Conservation (phyloP, 2,113 vertebrate genomes). For the Empidonax alnorum region DNA sequence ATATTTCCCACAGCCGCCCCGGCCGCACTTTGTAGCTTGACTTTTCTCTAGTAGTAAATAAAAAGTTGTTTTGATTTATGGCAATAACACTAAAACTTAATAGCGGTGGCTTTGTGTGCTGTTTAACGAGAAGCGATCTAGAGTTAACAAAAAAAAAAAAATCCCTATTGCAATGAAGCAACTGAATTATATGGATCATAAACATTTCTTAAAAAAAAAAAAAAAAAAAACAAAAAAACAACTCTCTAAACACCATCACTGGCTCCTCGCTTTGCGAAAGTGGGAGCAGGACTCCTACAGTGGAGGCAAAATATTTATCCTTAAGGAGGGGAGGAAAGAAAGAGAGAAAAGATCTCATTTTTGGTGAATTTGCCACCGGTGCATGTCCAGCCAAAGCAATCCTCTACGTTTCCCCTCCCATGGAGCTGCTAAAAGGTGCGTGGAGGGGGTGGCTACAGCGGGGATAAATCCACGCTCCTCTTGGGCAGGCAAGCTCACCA, state of each 20-base stretch:
- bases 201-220: constrained; percentile 61
- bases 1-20: constrained; percentile 54
- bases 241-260: neutral
- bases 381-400: neutral
- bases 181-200: constrained; percentile 72
- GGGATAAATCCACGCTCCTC: constrained; percentile 73
- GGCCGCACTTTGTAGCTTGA: constrained; percentile 14
- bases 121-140: constrained; percentile 62
- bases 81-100: constrained; percentile 80
- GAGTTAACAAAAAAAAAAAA: constrained; percentile 65
- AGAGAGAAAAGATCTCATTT: neutral
- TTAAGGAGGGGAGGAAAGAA: neutral
- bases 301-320: constrained; percentile 1
- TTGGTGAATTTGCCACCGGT: neutral
- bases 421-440: neutral
- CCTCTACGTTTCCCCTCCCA: neutral
- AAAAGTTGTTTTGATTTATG: constrained; percentile 82
- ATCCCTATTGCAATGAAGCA: constrained; percentile 56
- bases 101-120: constrained; percentile 69
- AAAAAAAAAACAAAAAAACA: neutral
- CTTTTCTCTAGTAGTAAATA: constrained; percentile 68
- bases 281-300: neutral
- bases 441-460: constrained; percentile 21
- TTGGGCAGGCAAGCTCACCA: constrained; percentile 64
- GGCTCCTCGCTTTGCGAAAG: neutral